phyloP scores from a whole-genome alignment of 1,140 invertebrate species.

The Drosophila arawakana region DNA sequence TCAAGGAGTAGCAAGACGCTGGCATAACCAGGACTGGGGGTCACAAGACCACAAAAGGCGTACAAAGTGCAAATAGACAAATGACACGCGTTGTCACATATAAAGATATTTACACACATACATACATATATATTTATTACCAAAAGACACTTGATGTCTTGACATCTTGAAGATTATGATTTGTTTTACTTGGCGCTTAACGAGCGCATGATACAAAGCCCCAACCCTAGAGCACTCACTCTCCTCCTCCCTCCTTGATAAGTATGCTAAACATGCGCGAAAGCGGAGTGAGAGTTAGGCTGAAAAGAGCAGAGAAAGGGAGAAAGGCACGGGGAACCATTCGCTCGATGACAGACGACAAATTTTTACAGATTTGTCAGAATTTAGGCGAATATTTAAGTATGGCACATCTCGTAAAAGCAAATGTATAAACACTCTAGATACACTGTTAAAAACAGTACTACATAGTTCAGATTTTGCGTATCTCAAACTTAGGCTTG shows the following conservation, averaged over 20 bases:
- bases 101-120: neutral
- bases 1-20: neutral
- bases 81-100: slow-evolving; percentile 76
- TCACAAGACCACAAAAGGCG: slow-evolving; percentile 61
- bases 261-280: slow-evolving; percentile 73
- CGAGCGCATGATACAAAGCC: slow-evolving; percentile 69
- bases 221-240: neutral
- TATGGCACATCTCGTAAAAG: slow-evolving; percentile 23
- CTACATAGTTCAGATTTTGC: too few species aligned
- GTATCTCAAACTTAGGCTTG: too few species aligned
- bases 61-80: slow-evolving; percentile 64
- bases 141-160: slow-evolving; percentile 38
- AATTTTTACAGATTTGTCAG: slow-evolving; percentile 81
- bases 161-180: slow-evolving; percentile 78
- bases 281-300: neutral
- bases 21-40: slow-evolving; percentile 20
- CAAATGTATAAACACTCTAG: slow-evolving; percentile 11
- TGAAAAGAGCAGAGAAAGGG: neutral
- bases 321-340: slow-evolving; percentile 9
- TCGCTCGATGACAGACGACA: slow-evolving; percentile 64
- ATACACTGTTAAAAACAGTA: too few species aligned
- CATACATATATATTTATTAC: neutral
- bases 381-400: slow-evolving; percentile 49
- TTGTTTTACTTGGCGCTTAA: slow-evolving; percentile 78
- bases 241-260: slow-evolving; percentile 19